phyloP scores from a whole-genome alignment of 2,888 invertebrate species.

The Heteromyza rotundicornis region DNA sequence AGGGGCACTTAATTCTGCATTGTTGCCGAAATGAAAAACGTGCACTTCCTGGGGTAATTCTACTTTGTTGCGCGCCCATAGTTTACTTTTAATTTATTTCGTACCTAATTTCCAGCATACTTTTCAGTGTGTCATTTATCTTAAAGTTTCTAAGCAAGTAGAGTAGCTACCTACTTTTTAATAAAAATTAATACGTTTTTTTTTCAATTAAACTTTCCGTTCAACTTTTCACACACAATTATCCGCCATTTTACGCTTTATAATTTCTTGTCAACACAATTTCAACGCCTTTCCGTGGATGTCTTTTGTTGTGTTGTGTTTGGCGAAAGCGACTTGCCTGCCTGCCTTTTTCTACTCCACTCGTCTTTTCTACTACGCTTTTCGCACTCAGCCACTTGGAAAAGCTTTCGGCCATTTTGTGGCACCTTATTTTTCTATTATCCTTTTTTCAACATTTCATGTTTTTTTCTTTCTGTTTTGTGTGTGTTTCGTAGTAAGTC shows the following conservation, averaged over 20 bases:
- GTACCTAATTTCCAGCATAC: too few species aligned
- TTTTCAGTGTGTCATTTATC: too few species aligned
- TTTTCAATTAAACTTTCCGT: too few species aligned
- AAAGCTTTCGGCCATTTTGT: constrained; percentile 52
- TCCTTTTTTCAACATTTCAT: constrained; percentile 36
- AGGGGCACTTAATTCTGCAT: background rate
- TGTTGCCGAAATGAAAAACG: background rate
- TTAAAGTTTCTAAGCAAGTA: too few species aligned
- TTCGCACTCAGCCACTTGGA: constrained; percentile 49
- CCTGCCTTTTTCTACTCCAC: constrained; percentile 36
- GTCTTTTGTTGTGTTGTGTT: too few species aligned
- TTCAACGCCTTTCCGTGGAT: constrained; percentile 45
- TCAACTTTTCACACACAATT: background rate
- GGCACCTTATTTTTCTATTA: constrained; percentile 54
- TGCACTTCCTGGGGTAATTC: background rate
- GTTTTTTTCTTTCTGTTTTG: background rate
- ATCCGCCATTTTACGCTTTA: constrained; percentile 53
- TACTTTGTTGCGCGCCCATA: too few species aligned
- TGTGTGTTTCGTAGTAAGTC: too few species aligned
- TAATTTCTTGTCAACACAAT: constrained; percentile 56
- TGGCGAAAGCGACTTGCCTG: constrained; percentile 39
- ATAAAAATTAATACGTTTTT: background rate
- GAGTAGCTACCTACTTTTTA: too few species aligned
- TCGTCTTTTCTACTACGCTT: constrained; percentile 31
- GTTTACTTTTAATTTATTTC: background rate